Conservation (phyloP, 2,113 vertebrate genomes). For the Chionomys nivalis region DNA sequence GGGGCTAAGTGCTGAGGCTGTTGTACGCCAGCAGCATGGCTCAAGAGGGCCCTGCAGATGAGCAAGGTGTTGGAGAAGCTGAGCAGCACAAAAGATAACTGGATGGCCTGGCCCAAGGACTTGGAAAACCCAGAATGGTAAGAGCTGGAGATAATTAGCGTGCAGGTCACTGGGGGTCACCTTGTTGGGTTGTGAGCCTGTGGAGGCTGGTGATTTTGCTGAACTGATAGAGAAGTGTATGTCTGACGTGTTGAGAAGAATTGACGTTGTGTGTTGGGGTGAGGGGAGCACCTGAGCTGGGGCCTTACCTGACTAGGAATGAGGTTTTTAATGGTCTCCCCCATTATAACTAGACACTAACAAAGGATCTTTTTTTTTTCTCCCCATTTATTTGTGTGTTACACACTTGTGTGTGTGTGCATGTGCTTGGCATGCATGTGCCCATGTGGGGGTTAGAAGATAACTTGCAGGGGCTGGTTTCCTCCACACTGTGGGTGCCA, state of each 20-base stretch:
- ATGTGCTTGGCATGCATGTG: not conserved
- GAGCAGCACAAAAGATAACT: not conserved
- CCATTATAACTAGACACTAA: not conserved
- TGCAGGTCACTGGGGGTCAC: not conserved
- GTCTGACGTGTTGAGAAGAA: not conserved
- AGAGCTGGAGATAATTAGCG: not conserved
- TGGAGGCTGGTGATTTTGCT: not conserved
- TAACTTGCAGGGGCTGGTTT: not conserved
- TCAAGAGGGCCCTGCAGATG: not conserved
- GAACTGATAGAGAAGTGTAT: not conserved
- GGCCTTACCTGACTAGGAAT: too few relatives aligned
- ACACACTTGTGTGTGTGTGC: not conserved
- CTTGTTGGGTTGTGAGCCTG: not conserved
- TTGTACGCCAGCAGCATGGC: not conserved
- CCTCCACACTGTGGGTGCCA: not conserved
- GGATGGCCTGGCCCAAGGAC: not conserved
- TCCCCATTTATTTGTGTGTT: too few relatives aligned
- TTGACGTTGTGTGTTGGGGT: not conserved
- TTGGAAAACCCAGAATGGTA: not conserved
- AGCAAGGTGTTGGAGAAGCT: not conserved
- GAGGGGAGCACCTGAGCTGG: not conserved
- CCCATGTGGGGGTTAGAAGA: not conserved
- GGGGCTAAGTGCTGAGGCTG: not conserved
- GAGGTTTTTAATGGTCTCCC: not conserved
- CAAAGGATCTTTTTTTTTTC: not conserved